Conservation (phyloP, 1,140 invertebrate genomes). For the Drosophila tsacasi region DNA sequence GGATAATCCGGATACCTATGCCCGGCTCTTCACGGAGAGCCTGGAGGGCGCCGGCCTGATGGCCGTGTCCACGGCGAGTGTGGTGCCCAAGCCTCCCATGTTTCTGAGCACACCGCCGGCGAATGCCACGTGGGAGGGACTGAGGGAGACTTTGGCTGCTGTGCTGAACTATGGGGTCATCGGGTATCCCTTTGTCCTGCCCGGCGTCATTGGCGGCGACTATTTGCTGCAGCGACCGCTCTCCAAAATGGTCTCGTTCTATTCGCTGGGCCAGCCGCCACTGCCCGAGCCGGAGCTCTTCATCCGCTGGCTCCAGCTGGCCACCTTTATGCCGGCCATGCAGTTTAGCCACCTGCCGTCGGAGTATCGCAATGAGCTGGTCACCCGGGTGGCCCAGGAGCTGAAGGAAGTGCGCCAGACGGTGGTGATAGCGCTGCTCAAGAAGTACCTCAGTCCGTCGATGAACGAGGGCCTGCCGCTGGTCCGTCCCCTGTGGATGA, state of each 20-base stretch:
- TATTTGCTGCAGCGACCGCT: constrained; percentile 69
- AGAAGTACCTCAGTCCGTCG: constrained; percentile 91
- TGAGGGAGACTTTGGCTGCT: constrained; percentile 89
- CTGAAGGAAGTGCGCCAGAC: constrained; percentile 91
- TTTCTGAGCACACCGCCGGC: constrained; percentile 95
- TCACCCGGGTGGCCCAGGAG: constrained; percentile 91
- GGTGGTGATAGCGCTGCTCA: constrained; percentile 90
- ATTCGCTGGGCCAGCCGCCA: constrained; percentile 72
- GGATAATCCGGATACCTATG: constrained; percentile 93
- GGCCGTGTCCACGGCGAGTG: constrained; percentile 93
- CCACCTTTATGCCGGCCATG: constrained; percentile 96
- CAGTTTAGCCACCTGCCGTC: constrained; percentile 95
- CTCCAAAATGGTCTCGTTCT: constrained; percentile 79
- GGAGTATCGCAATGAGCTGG: constrained; percentile 91
- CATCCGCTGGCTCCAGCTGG: constrained; percentile 96
- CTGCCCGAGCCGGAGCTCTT: constrained; percentile 95
- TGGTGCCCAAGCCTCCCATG: constrained; percentile 92
- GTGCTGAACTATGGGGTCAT: constrained; percentile 93
- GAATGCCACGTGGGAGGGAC: constrained; percentile 94
- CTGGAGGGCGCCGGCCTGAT: constrained; percentile 90
- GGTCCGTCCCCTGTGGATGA: constrained; percentile 96
- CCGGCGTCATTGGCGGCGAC: constrained; percentile 96
- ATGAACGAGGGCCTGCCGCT: constrained; percentile 93
- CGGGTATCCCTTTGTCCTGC: constrained; percentile 96
- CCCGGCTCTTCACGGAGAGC: constrained; percentile 89